phyloP scores from a whole-genome alignment of 2,888 invertebrate species.

The Eupithecia tripunctaria region DNA sequence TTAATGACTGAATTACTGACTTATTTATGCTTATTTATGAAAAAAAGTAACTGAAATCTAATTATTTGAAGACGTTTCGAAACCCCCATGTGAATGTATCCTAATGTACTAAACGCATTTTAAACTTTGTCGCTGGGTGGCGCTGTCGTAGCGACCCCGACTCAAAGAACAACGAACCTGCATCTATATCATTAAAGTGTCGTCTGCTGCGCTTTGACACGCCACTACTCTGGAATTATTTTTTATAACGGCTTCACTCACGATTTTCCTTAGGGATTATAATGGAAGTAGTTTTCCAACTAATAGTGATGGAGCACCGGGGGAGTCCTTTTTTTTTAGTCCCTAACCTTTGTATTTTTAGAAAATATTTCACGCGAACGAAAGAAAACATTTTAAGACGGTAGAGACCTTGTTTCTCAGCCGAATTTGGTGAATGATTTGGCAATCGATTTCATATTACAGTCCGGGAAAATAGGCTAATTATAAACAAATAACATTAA shows the following conservation, averaged over 20 bases:
- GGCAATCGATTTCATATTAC: too few relatives aligned
- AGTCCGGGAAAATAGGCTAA: too few relatives aligned
- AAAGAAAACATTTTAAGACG: too few relatives aligned
- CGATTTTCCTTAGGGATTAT: not conserved
- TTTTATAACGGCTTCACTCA: not conserved
- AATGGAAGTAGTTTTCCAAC: not conserved
- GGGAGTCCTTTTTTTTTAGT: not conserved
- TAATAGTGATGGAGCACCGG: not conserved
- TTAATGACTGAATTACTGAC: too few relatives aligned
- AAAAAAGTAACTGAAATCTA: too few relatives aligned
- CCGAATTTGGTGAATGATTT: too few relatives aligned
- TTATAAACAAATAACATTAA: too few relatives aligned
- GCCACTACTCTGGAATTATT: conserved; percentile 1
- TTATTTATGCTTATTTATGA: too few relatives aligned
- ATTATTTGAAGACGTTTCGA: not conserved
- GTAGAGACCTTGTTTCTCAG: too few relatives aligned
- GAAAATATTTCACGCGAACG: not conserved
- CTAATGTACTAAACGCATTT: not conserved
- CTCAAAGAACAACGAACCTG: conserved; percentile 5
- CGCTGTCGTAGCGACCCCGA: not conserved
- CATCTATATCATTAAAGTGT: not conserved
- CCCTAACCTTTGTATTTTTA: not conserved
- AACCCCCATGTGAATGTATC: not conserved
- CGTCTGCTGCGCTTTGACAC: conserved; percentile 10
- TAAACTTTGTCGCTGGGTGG: not conserved